Conservation (phyloP, 2,888 invertebrate genomes). For the Mythimna impura region DNA sequence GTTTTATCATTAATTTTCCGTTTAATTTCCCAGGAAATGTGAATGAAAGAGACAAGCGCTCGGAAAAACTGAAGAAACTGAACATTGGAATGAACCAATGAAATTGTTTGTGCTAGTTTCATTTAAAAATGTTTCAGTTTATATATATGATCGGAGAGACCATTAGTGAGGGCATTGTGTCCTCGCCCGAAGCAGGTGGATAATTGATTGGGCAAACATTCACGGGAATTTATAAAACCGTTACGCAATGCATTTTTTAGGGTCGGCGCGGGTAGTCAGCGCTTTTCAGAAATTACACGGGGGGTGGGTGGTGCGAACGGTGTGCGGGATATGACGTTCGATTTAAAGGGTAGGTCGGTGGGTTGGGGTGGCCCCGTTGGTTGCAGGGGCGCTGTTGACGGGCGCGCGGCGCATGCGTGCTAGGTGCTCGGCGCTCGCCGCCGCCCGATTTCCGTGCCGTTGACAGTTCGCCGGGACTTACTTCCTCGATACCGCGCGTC, state of each 20-base stretch:
- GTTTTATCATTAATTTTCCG: constrained; percentile 17
- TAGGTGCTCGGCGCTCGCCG: constrained; percentile 79
- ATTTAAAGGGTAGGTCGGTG: constrained; percentile 87
- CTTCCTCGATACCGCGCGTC: constrained; percentile 89
- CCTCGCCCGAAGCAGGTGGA: constrained; percentile 84
- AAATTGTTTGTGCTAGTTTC: constrained; percentile 27
- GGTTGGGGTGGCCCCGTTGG: constrained; percentile 74
- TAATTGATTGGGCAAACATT: constrained; percentile 88
- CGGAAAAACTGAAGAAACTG: not conserved
- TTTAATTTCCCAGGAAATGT: constrained; percentile 24
- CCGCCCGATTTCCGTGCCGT: constrained; percentile 91
- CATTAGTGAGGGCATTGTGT: constrained; percentile 72
- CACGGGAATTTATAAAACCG: constrained; percentile 85
- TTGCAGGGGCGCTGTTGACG: constrained; percentile 89
- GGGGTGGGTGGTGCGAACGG: constrained; percentile 80
- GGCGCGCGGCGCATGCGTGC: constrained; percentile 90
- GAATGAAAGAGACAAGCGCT: constrained; percentile 13
- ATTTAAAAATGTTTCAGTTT: constrained; percentile 31
- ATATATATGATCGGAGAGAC: constrained; percentile 50
- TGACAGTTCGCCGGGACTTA: constrained; percentile 91
- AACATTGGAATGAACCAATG: not conserved
- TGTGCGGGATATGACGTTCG: constrained; percentile 89
- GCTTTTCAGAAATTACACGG: constrained; percentile 89
- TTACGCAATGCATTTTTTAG: constrained; percentile 91
- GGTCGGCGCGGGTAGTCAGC: constrained; percentile 87